Percentiles rank a stretch among this genome's conserved stretches.
Evolutionary conservation across 2,797 vertebrate genomes (phyloP).

Genomic region (Chrysocyon brachyurus): DNA sequence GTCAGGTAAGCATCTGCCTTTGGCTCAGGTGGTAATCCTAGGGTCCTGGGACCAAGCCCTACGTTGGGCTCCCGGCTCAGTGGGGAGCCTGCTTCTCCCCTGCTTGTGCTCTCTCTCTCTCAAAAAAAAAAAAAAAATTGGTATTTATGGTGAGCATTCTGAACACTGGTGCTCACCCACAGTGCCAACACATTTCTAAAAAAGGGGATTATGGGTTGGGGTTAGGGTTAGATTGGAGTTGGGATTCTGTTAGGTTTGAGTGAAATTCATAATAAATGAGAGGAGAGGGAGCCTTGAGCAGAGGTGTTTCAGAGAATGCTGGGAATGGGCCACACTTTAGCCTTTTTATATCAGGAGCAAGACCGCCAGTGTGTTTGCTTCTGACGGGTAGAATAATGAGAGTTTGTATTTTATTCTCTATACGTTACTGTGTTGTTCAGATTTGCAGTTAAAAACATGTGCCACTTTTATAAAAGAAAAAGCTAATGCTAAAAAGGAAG

Average conservation of each 20-base stretch:
- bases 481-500: neutral
- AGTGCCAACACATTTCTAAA: neutral
- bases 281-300: neutral
- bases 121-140: neutral
- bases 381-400: neutral
- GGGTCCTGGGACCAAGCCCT: no score
- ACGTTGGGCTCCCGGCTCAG: no score
- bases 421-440: neutral
- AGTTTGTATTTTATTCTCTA: neutral
- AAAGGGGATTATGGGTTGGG: neutral
- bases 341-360: neutral
- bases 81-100: no score
- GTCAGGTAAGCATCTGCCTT: no score
- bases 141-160: neutral
- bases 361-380: neutral
- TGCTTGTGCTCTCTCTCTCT: no score
- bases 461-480: neutral
- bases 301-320: neutral
- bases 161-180: neutral
- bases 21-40: no score
- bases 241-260: neutral
- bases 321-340: neutral
- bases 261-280: neutral
- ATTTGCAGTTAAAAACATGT: neutral
- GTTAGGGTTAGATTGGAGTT: neutral